Conservation (phyloP, 2,113 vertebrate genomes). For the Piprites chloris region DNA sequence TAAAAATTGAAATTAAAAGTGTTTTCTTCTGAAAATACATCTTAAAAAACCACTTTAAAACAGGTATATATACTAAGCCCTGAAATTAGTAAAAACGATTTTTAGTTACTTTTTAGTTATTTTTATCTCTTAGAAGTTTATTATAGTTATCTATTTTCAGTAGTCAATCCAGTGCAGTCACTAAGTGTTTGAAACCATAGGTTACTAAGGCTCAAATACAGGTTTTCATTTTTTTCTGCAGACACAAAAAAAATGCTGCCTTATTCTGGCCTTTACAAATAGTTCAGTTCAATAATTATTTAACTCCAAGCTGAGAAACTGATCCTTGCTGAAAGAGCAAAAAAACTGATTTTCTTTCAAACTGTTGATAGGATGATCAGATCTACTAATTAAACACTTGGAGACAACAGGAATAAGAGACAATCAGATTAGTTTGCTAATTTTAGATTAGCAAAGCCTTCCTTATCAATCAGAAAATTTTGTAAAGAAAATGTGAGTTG, state of each 20-base stretch:
- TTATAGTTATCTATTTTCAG: neutral
- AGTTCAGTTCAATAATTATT: neutral
- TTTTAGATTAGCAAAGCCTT: neutral
- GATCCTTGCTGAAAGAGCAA: neutral
- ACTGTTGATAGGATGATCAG: neutral
- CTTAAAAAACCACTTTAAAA: neutral
- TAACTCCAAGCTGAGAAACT: neutral
- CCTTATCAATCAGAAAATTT: neutral
- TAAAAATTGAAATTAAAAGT: neutral
- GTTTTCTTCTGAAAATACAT: neutral
- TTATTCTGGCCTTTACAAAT: neutral
- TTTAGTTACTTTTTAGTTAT: neutral
- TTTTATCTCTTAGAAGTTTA: neutral
- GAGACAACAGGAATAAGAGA: neutral
- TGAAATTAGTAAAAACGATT: neutral
- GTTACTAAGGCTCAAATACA: neutral
- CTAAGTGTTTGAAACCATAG: neutral
- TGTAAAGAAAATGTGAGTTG: neutral
- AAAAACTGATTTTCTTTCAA: neutral
- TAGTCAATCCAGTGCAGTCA: neutral
- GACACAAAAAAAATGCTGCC: neutral
- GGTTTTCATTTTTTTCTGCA: neutral
- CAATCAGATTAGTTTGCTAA: neutral
- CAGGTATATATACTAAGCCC: neutral
- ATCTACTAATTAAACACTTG: neutral